Base-by-base conservation (phyloP, 2,888 invertebrate species). In the Parochlus steinenii region DNA sequence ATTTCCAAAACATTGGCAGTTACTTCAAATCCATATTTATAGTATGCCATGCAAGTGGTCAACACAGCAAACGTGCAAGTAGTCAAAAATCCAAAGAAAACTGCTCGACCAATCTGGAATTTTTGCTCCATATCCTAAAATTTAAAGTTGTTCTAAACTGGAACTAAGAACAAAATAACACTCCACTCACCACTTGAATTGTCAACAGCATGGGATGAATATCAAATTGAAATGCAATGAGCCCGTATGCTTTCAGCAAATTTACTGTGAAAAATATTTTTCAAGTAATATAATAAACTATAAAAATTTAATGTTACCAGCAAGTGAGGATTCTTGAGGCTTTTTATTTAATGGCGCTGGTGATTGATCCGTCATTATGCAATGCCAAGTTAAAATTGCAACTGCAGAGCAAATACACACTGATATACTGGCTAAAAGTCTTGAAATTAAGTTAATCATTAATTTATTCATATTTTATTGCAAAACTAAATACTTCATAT, bases 41-140 rank as follows among this genome's bases (percentile, higher is more conserved):
- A 54, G 4, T 68, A 71, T 0, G 73, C 72, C 5, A 79, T 56
- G 3, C 66, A 47, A 0, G 74, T 61, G 1, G 75, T 78, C 36
- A 76, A 51, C 1, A 67, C 61, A 46, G 77, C 79, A 57, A 82
- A 63, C 7, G 58, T 46, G 10, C 73, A 67, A 1, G 74, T 73
- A 32, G 66, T 68, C 20, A 65, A 46, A 53, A 83, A 85, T 7
- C 78, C 81, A 7, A 69, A 60, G 3, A 77, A 46, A 1, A 86
- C 71, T 0, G 85, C 81, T 46, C 64, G 63, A 44, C 74, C 69
- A 42, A 90, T 74, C 46, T 77, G 70, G 2, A 65, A 58, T 42
- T 81, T 79, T 41, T 79, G 68, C 41, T 69, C 69, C 90, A 92
- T 92, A 53, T 92, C 90, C n/a, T n/a, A n/a, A n/a, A n/a, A n/a